phyloP scores from a whole-genome alignment of 2,113 vertebrate genomes.

The Nothobranchius furzeri region DNA sequence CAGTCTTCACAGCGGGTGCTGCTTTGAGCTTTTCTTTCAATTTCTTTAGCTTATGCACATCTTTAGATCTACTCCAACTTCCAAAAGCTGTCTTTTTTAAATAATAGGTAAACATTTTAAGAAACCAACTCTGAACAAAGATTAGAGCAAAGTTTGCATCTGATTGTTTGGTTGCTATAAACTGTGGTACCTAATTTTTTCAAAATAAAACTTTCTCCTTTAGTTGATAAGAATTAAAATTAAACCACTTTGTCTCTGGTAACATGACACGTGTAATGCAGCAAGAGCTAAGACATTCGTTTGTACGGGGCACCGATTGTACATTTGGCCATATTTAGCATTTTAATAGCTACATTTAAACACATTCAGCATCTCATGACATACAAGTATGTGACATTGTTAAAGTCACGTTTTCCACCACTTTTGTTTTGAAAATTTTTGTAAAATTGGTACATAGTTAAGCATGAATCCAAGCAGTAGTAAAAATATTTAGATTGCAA shows the following conservation, averaged over 20 bases:
- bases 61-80: constrained; percentile 27
- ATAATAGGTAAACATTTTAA: constrained; percentile 1
- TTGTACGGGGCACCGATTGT: not conserved
- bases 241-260: constrained; percentile 55
- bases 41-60: constrained; percentile 1
- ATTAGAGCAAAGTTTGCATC: constrained; percentile 30
- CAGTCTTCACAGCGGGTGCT: constrained; percentile 9
- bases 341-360: too few species aligned
- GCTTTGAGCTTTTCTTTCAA: constrained; percentile 17
- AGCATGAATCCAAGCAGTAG: too few species aligned
- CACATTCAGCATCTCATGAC: too few species aligned
- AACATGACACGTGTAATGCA: constrained; percentile 54
- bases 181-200: constrained; percentile 15
- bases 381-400: too few species aligned
- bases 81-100: constrained; percentile 15
- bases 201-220: constrained; percentile 38
- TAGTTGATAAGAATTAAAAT: constrained; percentile 29
- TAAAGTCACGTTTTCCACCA: too few species aligned
- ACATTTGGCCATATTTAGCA: too few species aligned
- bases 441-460: too few species aligned
- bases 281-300: constrained; percentile 52
- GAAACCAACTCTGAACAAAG: constrained; percentile 1
- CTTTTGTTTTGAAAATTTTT: too few species aligned
- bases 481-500: too few species aligned
- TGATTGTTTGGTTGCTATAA: constrained; percentile 27